Evolutionary conservation across 2,797 vertebrate genomes (phyloP), one percentile per base, ranked within the genome.

Genomic region (Manis crassicaudata): DNA sequence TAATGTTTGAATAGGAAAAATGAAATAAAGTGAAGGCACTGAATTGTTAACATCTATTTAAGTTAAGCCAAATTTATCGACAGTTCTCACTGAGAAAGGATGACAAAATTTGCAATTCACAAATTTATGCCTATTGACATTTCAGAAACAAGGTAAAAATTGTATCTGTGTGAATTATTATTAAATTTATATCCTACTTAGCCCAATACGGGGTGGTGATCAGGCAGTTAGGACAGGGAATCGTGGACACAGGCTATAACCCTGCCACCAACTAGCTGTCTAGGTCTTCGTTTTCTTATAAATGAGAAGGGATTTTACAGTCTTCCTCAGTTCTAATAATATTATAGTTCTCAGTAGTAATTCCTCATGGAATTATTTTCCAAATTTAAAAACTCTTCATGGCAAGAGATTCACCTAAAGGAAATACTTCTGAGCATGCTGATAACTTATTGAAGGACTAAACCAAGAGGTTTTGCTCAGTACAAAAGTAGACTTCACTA

Each of bases 391-490:
- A 90, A 37, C 2, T 63, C 62, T 32, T 88, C 46, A 37, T 37
- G 84, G 60, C 46, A 92, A 96, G 16, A 50, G 88, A 90, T 94
- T 84, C 17, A 63, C n/a, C 92, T 95, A 94, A 63, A 80, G 32
- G 16, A 86, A 86, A 89, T 75, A 73, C 43, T 86, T 82, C 32
- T 25, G 23, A 88, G 13, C 11, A 60, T 87, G 8, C 52, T 96
- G 72, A 81, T 90, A 92, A 94, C 85, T 82, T 40, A 62, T 0
- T 73, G 62, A 96, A 95, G 43, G 27, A 70, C 56, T 68, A 95
- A 84, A n/a, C 25, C 16, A 80, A 87, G 32, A 37, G 37, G 7
- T 43, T 80, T 76, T 92, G 21, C n/a, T 92, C 32, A n/a, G 75
- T 84, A 43, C n/a, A 75, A 65, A 92, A 92, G 14, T 70, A 60